Evolutionary conservation across 2,113 vertebrate genomes (phyloP).

Genomic region (Ameiurus melas): DNA sequence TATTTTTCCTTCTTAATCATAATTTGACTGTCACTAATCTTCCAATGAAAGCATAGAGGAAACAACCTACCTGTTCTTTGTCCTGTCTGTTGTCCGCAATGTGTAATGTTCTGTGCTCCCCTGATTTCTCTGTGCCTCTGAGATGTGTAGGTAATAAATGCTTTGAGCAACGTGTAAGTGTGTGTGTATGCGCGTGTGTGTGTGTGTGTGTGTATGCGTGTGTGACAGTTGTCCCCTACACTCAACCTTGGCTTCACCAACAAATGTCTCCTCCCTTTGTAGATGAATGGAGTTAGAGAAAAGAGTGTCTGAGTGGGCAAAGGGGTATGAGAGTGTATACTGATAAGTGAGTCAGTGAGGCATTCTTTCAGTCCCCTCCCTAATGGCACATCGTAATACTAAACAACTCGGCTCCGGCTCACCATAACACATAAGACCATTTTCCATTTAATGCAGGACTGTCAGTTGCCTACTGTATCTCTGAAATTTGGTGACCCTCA

Average conservation of each 20-base stretch:
- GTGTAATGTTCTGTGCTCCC: conserved; percentile 60
- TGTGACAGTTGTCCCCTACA: conserved; percentile 47
- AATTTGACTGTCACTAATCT: not conserved
- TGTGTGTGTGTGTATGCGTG: conserved; percentile 44
- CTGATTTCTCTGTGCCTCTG: conserved; percentile 60
- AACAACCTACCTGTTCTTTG: conserved; percentile 69
- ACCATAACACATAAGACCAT: not conserved
- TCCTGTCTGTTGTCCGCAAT: conserved; percentile 59
- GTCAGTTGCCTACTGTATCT: no score
- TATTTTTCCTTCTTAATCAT: conserved; percentile 14
- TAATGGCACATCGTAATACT: conserved; percentile 33
- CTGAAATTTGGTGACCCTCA: no score
- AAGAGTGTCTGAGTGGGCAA: conserved; percentile 57
- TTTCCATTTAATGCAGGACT: no score
- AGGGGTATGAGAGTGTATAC: conserved; percentile 41
- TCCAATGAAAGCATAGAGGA: conserved; percentile 33
- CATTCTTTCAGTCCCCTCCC: conserved; percentile 34
- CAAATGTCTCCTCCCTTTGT: conserved; percentile 65
- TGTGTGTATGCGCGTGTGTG: conserved; percentile 50
- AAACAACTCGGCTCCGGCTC: not conserved
- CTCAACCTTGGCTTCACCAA: conserved; percentile 60
- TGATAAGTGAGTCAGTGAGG: conserved; percentile 21
- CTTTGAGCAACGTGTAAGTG: conserved; percentile 57
- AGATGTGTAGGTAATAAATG: conserved; percentile 73
- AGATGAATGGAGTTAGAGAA: conserved; percentile 57